phyloP scores from a whole-genome alignment of 2,113 vertebrate genomes.

The Embiotoca jacksoni region DNA sequence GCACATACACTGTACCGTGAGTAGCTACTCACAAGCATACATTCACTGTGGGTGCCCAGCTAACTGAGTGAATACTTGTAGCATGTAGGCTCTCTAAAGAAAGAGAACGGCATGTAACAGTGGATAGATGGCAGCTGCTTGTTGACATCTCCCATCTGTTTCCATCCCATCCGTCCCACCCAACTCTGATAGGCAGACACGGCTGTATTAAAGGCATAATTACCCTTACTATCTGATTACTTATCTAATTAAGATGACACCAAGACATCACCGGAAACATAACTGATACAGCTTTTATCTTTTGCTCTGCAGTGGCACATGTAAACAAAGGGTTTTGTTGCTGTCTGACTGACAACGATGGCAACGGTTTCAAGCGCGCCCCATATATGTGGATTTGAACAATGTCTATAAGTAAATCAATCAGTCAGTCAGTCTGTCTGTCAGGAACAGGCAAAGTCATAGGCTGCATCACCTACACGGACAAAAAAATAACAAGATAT shows the following conservation, averaged over 20 bases:
- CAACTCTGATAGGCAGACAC: neutral
- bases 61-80: neutral
- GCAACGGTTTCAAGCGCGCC: neutral
- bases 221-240: neutral
- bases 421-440: too few species aligned
- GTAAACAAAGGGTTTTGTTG: neutral
- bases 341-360: neutral
- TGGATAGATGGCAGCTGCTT: neutral
- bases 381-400: neutral
- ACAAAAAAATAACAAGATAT: too few species aligned
- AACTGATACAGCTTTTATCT: neutral
- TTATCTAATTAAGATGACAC: neutral
- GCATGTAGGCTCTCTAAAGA: neutral
- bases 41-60: neutral
- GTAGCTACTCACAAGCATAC: neutral
- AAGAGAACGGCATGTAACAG: slow-evolving; percentile 9
- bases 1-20: neutral
- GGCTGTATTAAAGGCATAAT: neutral
- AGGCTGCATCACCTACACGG: too few species aligned
- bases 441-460: too few species aligned
- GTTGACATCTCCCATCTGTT: slow-evolving; percentile 19
- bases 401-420: too few species aligned
- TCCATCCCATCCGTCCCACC: neutral
- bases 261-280: neutral
- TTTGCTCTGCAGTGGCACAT: neutral